Evolutionary conservation across 2,888 invertebrate species (phyloP), one percentile per base, ranked within the genome.

Genomic region (Dascillus cervinus): DNA sequence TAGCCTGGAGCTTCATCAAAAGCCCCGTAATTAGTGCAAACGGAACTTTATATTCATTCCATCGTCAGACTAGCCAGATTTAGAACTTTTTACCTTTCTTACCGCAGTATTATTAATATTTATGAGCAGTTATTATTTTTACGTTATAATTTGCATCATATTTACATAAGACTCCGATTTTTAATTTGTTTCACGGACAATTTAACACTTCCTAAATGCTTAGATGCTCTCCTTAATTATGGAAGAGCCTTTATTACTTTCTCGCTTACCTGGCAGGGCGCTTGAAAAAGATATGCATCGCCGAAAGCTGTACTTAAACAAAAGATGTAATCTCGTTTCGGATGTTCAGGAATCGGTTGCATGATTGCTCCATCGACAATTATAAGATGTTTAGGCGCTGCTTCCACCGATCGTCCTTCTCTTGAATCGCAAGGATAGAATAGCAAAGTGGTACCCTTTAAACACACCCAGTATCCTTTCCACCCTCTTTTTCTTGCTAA

Each of bases 281-380:
- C 96, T 79, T 96, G 95, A 69, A 96, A 94, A 43, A 96, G 75
- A 68, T 95, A 96, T 41, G 95, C 95, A 69, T 96, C 95, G 44
- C 96, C 97, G 66, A 95, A 95, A 29, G 94, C 92, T 19, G 95
- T 96, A 70, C 94, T 95, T 55, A 97, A 77, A 64, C 96, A 95
- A 73, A 97, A 96, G 66, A 97, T 94, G 69, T 92, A 86, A 69
- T 96, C 95, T 51, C 95, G 75, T 66, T 95, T 94, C 10, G 96
- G 96, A 67, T 97, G 95, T 65, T 97, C 96, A n/a, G 96, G 96
- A 58, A 96, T 92, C 26, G 95, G 91, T 67, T 96, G 96, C 85
- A 94, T 92, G 65, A 97, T 92, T 53, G 91, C 91, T 35, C 91
- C 91, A 67, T 94, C 92, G 49, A 94, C 91, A 60, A 92, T 92